Percentiles rank a stretch among this genome's conserved stretches.
These are phyloP conservation scores for Ctenicera cuprea DNA, from an alignment of 2,888 invertebrate species.

Conservation along the genomic window DNA sequence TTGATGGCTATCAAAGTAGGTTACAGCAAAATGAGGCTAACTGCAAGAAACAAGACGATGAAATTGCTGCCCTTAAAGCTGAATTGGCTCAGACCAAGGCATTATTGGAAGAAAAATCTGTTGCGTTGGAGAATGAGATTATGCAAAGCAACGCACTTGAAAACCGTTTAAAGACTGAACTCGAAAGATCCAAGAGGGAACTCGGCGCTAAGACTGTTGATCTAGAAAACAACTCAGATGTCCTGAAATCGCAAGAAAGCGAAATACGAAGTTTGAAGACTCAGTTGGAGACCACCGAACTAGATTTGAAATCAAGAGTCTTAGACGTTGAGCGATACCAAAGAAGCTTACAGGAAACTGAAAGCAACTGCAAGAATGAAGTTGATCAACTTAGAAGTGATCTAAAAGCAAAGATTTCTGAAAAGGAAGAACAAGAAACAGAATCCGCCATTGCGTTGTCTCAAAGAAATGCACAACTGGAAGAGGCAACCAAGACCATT, in stretches of 20 bases:
- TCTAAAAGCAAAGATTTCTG: constrained; percentile 67
- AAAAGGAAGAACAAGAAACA: constrained; percentile 68
- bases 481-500: constrained; percentile 59
- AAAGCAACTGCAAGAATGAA: constrained; percentile 65
- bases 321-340: constrained; percentile 69
- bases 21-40: constrained; percentile 16
- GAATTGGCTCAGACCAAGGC: constrained; percentile 51
- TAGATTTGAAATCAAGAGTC: constrained; percentile 63
- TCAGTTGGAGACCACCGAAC: constrained; percentile 66
- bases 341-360: constrained; percentile 65
- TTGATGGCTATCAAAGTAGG: constrained; percentile 42
- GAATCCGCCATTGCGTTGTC: constrained; percentile 63
- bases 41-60: constrained; percentile 40
- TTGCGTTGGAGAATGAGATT: constrained; percentile 56
- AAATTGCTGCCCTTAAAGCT: constrained; percentile 44
- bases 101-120: constrained; percentile 60
- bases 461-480: constrained; percentile 64
- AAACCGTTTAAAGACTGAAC: constrained; percentile 62
- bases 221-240: constrained; percentile 74
- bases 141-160: constrained; percentile 59
- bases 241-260: constrained; percentile 65
- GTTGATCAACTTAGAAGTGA: constrained; percentile 67
- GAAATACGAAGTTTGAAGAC: constrained; percentile 67
- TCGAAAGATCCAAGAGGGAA: constrained; percentile 67
- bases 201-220: constrained; percentile 76